A percentile compares a stretch with the other conserved stretches of the same genome.
Evolutionary conservation across 2,113 vertebrate species (phyloP).

Genomic region (Mellivora capensis): DNA sequence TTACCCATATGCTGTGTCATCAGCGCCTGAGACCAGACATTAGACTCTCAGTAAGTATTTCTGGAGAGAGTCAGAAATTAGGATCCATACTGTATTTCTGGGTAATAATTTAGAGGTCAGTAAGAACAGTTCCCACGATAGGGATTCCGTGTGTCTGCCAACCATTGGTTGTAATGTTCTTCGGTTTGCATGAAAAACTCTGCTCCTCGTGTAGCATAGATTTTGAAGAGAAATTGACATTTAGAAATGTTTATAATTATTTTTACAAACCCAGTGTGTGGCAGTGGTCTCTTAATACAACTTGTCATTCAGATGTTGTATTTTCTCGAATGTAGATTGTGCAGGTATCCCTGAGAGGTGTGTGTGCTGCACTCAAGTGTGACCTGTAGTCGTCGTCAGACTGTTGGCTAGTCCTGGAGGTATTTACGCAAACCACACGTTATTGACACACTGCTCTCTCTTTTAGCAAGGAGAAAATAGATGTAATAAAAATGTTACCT

Average conservation of each 20-base stretch:
- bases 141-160: constrained; percentile 69
- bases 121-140: constrained; percentile 54
- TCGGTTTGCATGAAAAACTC: constrained; percentile 72
- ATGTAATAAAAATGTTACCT: constrained; percentile 79
- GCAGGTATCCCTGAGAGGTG: constrained; percentile 81
- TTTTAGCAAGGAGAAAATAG: constrained; percentile 80
- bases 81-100: constrained; percentile 43
- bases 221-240: constrained; percentile 86
- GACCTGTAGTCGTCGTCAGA: constrained; percentile 85
- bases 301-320: constrained; percentile 78
- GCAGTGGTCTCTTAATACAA: constrained; percentile 84
- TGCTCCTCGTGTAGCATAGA: constrained; percentile 57
- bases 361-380: constrained; percentile 82
- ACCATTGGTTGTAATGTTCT: constrained; percentile 60
- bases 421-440: constrained; percentile 83
- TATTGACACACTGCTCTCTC: constrained; percentile 80
- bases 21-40: neutral
- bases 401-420: constrained; percentile 81
- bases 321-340: constrained; percentile 80
- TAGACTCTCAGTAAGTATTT: neutral
- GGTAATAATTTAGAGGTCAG: constrained; percentile 55
- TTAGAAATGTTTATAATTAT: constrained; percentile 89
- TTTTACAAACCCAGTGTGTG: constrained; percentile 90
- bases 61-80: neutral
- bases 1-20: neutral